phyloP scores from a whole-genome alignment of 2,888 invertebrate species.

The Actias luna region DNA sequence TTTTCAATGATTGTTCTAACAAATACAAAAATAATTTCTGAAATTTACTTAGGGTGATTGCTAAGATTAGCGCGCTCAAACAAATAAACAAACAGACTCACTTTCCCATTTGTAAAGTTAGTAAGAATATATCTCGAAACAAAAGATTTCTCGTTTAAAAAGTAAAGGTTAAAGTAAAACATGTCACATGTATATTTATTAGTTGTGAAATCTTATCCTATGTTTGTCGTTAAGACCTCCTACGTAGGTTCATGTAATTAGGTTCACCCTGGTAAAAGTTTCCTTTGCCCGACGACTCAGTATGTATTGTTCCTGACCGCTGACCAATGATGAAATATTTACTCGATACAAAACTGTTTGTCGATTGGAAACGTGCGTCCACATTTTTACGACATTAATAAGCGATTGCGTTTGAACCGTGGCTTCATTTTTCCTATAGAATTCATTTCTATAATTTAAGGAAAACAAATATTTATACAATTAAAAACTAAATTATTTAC shows the following conservation, averaged over 20 bases:
- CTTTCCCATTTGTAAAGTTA: too few species aligned
- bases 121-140: too few species aligned
- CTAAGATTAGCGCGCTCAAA: too few species aligned
- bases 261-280: neutral
- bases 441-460: too few species aligned
- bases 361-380: neutral
- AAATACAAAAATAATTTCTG: too few species aligned
- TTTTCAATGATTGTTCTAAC: too few species aligned
- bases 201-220: neutral
- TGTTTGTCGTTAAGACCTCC: neutral
- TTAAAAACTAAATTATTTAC: too few species aligned
- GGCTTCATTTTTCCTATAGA: neutral
- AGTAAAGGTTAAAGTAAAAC: neutral
- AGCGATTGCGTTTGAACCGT: neutral
- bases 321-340: constrained; percentile 10
- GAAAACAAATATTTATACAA: too few species aligned
- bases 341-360: neutral
- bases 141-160: too few species aligned
- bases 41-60: too few species aligned
- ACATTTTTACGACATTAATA: constrained; percentile 6
- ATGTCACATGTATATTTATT: neutral
- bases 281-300: constrained; percentile 1
- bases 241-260: neutral
- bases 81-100: too few species aligned
- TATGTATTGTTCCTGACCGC: constrained; percentile 6